These are phyloP conservation scores for Sinonovacula constricta DNA, from an alignment of 1,140 invertebrate genomes.

Conservation along the genomic window DNA sequence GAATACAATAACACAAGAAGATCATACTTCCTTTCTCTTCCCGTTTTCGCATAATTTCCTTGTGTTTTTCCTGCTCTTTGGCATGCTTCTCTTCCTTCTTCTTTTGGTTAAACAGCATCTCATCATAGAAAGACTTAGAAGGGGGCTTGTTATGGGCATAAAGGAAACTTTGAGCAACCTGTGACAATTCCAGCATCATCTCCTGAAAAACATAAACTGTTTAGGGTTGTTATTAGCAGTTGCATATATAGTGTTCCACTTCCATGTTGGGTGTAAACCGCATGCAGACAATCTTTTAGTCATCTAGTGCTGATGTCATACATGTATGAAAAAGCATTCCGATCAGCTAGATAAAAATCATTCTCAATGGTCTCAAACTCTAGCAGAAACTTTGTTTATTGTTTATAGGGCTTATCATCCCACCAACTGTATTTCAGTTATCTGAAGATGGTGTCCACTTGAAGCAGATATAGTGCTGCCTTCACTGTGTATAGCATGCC, in stretches of 20 bases:
- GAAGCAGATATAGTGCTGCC: too few relatives aligned
- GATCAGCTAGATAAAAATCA: too few relatives aligned
- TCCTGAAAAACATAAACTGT: slow-evolving; percentile 63
- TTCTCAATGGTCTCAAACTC: too few relatives aligned
- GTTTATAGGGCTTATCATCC: too few relatives aligned
- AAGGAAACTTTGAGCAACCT: slow-evolving; percentile 85
- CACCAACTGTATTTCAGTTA: too few relatives aligned
- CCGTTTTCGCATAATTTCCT: slow-evolving; percentile 82
- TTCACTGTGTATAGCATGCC: too few relatives aligned
- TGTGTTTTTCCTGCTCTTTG: slow-evolving; percentile 79
- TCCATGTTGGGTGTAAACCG: background rate
- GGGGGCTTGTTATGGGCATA: slow-evolving; percentile 86
- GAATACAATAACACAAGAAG: too few relatives aligned
- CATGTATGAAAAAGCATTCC: too few relatives aligned
- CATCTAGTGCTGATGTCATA: too few relatives aligned
- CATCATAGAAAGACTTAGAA: slow-evolving; percentile 88
- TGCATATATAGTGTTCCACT: background rate
- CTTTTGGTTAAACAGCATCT: slow-evolving; percentile 86
- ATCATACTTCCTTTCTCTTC: slow-evolving; percentile 81
- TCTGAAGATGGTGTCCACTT: too few relatives aligned
- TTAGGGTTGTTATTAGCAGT: background rate
- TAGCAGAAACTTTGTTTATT: too few relatives aligned
- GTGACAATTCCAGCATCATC: slow-evolving; percentile 87
- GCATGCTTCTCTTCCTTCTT: slow-evolving; percentile 80
- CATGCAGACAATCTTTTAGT: background rate